Conservation (phyloP, 2,113 vertebrate species). For the Microcebus jonahi region DNA sequence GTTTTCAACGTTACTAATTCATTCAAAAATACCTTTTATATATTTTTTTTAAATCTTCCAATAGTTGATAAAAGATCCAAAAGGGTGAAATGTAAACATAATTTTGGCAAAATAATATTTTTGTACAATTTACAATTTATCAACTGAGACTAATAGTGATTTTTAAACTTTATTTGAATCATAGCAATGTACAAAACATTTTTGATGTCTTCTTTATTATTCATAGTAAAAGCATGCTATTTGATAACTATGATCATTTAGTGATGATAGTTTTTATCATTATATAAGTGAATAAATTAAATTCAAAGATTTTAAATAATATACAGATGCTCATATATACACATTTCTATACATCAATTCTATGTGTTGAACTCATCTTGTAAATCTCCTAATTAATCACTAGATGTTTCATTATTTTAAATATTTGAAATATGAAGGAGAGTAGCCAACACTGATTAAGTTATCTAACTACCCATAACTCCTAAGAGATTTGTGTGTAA, state of each 20-base stretch:
- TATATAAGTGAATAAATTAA: neutral
- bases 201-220: neutral
- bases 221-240: neutral
- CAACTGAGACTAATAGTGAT: neutral
- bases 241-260: neutral
- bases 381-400: neutral
- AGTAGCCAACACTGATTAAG: neutral
- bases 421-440: neutral
- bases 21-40: neutral
- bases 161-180: neutral
- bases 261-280: neutral
- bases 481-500: neutral
- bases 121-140: neutral
- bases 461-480: neutral
- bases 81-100: neutral
- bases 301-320: neutral
- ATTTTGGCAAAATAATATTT: neutral
- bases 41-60: neutral
- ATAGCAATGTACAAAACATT: neutral
- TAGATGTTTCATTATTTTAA: neutral
- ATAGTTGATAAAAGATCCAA: neutral
- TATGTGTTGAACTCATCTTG: neutral
- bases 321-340: neutral
- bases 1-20: neutral
- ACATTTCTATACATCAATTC: neutral